A percentile compares a stretch with the other conserved stretches of the same genome.
Conservation (phyloP, 2,113 vertebrate genomes). For the Dasypus novemcinctus region DNA sequence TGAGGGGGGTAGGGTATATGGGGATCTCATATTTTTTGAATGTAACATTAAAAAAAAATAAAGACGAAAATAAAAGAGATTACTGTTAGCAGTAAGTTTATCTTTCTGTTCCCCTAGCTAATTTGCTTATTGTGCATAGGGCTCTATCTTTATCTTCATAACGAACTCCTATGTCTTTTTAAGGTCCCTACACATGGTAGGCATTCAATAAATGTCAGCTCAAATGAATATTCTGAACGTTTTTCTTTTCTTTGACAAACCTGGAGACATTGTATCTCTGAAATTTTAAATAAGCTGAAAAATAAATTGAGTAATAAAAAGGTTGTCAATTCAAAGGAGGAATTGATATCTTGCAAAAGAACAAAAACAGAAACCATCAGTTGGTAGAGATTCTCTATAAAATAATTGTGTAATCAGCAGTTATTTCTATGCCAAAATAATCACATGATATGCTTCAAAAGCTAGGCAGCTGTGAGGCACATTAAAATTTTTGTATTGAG, state of each 20-base stretch:
- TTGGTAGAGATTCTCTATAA: neutral
- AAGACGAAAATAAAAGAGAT: no score
- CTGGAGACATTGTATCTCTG: neutral
- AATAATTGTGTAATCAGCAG: neutral
- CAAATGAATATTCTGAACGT: constrained; percentile 8
- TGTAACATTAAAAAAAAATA: no score
- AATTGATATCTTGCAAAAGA: neutral
- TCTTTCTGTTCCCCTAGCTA: neutral
- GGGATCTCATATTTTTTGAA: no score
- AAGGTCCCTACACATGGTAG: neutral
- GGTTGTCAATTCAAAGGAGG: neutral
- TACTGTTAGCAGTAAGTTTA: neutral
- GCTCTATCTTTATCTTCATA: neutral
- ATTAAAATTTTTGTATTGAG: neutral
- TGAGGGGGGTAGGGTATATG: no score
- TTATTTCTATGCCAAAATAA: constrained; percentile 12
- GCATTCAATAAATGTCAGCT: neutral
- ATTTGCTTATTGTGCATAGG: neutral
- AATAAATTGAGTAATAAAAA: neutral
- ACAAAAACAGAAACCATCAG: neutral
- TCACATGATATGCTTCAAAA: neutral
- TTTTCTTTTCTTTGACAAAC: neutral
- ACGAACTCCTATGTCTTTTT: neutral
- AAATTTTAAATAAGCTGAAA: neutral
- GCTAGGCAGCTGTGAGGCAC: neutral